Evolutionary conservation across 2,113 vertebrate genomes (phyloP).

Genomic region (Chaetodon auriga): DNA sequence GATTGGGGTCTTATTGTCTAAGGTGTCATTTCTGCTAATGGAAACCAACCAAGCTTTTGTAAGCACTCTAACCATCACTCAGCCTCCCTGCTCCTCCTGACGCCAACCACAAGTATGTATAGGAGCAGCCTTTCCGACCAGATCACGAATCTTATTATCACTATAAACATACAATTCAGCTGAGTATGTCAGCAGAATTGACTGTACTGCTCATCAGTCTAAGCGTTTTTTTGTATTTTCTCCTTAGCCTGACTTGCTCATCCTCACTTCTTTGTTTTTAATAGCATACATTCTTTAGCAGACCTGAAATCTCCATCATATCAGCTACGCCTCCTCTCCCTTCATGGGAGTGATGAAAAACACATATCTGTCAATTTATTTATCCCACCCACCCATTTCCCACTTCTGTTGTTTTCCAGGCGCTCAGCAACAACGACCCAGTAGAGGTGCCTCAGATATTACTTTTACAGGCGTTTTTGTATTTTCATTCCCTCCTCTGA

Average conservation of each 20-base stretch:
- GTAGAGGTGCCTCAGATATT: not conserved
- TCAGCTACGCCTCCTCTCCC: not conserved
- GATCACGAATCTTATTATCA: conserved; percentile 32
- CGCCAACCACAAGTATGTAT: conserved; percentile 37
- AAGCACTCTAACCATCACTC: conserved; percentile 37
- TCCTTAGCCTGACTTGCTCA: not conserved
- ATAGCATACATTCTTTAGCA: not conserved
- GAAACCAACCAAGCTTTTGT: conserved; percentile 53
- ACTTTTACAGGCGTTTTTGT: not conserved
- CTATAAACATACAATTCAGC: conserved; percentile 52
- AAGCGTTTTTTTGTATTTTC: not conserved
- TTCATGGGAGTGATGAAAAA: conserved; percentile 12
- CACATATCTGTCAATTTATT: not conserved
- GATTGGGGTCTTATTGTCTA: conserved; percentile 51
- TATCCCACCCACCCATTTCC: not conserved
- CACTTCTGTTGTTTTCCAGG: not conserved
- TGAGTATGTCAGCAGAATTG: conserved; percentile 46
- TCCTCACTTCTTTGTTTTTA: not conserved
- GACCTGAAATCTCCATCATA: not conserved
- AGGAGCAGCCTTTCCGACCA: conserved; percentile 21
- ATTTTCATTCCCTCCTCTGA: not conserved
- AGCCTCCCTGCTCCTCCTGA: conserved; percentile 8
- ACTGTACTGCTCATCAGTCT: not conserved
- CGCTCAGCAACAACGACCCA: not conserved
- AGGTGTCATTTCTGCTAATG: conserved; percentile 65